phyloP scores from a whole-genome alignment of 1,140 invertebrate species.

The Bombus superbus region DNA sequence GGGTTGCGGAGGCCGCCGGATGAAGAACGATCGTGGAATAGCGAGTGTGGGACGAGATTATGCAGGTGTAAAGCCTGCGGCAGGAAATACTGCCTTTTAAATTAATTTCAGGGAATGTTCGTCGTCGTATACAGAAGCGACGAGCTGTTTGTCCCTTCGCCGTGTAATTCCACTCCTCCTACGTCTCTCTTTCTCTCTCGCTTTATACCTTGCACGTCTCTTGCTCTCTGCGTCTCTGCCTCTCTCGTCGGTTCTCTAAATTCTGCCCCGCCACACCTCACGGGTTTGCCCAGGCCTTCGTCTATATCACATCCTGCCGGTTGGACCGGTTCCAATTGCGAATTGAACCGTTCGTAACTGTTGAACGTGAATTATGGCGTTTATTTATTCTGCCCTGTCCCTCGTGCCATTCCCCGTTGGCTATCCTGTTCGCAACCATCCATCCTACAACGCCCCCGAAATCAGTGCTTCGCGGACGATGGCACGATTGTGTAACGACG shows the following conservation, averaged over 20 bases:
- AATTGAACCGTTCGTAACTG: slow-evolving; percentile 77
- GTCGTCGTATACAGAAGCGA: slow-evolving; percentile 48
- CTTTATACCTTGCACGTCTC: too few species aligned
- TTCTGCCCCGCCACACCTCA: background rate
- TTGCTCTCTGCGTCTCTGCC: background rate
- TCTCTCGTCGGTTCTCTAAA: slow-evolving; percentile 3
- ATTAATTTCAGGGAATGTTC: slow-evolving; percentile 68
- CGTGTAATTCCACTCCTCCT: slow-evolving; percentile 42
- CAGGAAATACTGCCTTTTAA: slow-evolving; percentile 68
- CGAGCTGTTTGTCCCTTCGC: slow-evolving; percentile 56
- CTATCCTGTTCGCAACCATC: slow-evolving; percentile 49
- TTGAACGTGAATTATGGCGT: slow-evolving; percentile 77
- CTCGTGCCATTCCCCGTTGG: slow-evolving; percentile 35
- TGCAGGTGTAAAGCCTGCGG: slow-evolving; percentile 58
- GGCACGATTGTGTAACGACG: slow-evolving; percentile 34
- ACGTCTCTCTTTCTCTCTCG: background rate
- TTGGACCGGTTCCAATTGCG: slow-evolving; percentile 75
- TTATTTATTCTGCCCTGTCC: slow-evolving; percentile 69
- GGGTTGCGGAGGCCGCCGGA: background rate
- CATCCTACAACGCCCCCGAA: slow-evolving; percentile 55
- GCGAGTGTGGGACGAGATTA: slow-evolving; percentile 57
- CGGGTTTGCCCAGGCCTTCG: slow-evolving; percentile 18
- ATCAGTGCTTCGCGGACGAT: slow-evolving; percentile 50
- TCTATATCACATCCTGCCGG: slow-evolving; percentile 51
- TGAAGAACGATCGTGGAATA: slow-evolving; percentile 38